Percentiles rank a stretch among this genome's conserved stretches.
phyloP scores from a whole-genome alignment of 2,797 vertebrate genomes.

The Pangasius macronema region DNA sequence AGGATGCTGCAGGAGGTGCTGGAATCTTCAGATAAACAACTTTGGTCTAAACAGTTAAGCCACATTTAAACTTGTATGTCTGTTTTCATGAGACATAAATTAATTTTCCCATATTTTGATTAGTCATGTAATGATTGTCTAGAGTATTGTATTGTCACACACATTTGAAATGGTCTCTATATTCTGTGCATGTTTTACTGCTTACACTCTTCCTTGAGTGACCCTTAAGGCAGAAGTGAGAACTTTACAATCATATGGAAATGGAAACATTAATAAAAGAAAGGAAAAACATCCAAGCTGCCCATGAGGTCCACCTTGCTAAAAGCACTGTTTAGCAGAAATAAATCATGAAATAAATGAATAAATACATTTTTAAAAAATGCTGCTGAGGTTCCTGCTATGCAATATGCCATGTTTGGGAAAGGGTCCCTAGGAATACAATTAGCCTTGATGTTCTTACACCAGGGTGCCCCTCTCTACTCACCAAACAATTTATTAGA shows the following conservation, averaged over 20 bases:
- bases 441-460: conserved; percentile 23
- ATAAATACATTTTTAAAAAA: not conserved
- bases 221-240: not conserved
- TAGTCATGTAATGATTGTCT: not conserved
- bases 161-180: not conserved
- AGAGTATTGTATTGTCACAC: not conserved
- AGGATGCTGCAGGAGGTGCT: no score
- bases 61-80: not conserved
- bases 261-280: not conserved
- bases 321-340: not conserved
- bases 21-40: not conserved
- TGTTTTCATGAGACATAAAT: not conserved
- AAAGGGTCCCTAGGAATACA: conserved; percentile 23
- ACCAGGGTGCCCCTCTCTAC: conserved; percentile 7
- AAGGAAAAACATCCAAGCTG: no score
- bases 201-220: not conserved
- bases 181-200: not conserved
- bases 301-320: not conserved
- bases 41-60: not conserved
- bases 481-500: conserved; percentile 21
- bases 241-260: not conserved
- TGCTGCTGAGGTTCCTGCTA: not conserved
- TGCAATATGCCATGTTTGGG: conserved; percentile 1
- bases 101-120: not conserved
- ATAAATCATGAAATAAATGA: not conserved